Base-by-base conservation (phyloP, 2,888 invertebrate species). In the Elegia similella region DNA sequence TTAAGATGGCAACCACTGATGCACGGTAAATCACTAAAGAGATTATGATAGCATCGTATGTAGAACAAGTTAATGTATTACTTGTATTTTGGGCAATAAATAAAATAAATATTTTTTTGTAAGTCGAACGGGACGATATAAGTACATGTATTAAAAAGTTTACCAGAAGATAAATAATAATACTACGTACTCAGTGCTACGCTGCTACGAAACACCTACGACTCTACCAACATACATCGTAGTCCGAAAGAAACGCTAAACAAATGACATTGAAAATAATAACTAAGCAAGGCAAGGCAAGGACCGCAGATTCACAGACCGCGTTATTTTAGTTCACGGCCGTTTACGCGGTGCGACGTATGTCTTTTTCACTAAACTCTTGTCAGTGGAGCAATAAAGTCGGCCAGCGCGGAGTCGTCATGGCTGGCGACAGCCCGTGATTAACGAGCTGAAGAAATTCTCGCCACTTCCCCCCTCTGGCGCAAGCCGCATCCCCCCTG, bases 371-470 rank as follows among this genome's bases (percentile, higher is more conserved):
- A 73, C 72, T 73, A 72, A 76, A 75, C 74, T 75, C 68, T 73
- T 80, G 81, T 80, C 71, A 68, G 72, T 72, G 71, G 69, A 73
- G 76, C 72, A 79, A 84, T 85, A 82, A 84, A 82, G 72, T 77
- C 75, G 74, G 74, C 69, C 69, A 67, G 69, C 79, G 73, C 73
- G 68, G 65, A 76, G 73, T 75, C 75, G 78, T 83, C 80, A 82
- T 73, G 62, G 59, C 60, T 69, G 77, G 66, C 76, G 85, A 84
- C 86, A 81, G 70, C 66, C 68, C 58, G 75, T 88, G 86, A 88
- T 88, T 84, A 82, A 88, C 81, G 87, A 85, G 73, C 72, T 71
- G 72, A 70, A 78, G 81, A 75, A 70, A 70, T 76, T 74, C 68
- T 61, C 61, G 59, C 55, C 58, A 61, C 61, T 60, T 64, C 63